Base-by-base conservation (phyloP, 2,113 vertebrate genomes). In the Tricholaema leucomelas region DNA sequence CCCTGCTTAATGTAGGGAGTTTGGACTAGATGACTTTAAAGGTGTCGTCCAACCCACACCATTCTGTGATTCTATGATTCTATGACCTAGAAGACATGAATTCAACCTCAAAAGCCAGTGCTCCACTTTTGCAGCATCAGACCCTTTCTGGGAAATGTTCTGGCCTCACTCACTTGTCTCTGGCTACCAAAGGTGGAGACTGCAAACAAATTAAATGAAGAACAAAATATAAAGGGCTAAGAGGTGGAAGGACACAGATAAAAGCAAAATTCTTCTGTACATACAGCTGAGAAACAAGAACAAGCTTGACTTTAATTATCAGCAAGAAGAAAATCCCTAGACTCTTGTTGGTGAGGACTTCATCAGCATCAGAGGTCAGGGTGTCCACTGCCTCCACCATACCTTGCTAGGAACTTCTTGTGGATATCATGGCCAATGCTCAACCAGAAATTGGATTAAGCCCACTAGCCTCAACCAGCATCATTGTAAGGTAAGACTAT, bases 401-500 rank as follows among this genome's bases (percentile, higher is more conserved):
- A 1, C 20, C 67, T 38, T 5, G 5, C 21, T 1, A 3, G 56
- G 19, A 89, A 12, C 8, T 40, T 50, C 25, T 33, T 7, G 9
- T 46, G 36, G 30, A 54, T 64, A 15, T 36, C 48, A 42, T 0
- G 0, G 50, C 72, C 65, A 24, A 21, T 63, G 36, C 58, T 71
- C 56, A 33, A 4, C 10, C 54, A 67, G 59, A 71, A 87, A 24
- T 9, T 30, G 52, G 42, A 46, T 30, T 36, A 81, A 42, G 9
- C 31, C 59, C 14, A 75, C 15, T 23, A 44, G 23, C 30, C 56
- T 55, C 18, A 42, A 9, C 15, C 30, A n/a, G 31, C 18, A 52
- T 30, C 3, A 0, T 8, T 2, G 2, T 40, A 82, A 81, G 25
- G 25, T 19, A 10, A 64, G 36, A 67, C 18, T 27, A 9, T 0